phyloP scores from a whole-genome alignment of 2,113 vertebrate genomes.

The Podocnemis expansa region DNA sequence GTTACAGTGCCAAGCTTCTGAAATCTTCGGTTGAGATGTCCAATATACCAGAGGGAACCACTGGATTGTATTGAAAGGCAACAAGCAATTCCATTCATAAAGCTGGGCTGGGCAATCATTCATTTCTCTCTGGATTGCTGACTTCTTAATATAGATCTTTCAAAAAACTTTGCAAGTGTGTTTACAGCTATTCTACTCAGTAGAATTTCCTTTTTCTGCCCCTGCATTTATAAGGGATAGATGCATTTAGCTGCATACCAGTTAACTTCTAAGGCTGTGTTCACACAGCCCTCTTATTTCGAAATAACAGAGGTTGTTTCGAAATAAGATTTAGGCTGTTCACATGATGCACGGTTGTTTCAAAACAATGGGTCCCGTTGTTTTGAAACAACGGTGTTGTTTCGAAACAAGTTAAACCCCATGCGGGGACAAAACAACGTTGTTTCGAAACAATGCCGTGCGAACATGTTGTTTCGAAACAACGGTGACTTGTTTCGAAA shows the following conservation, averaged over 20 bases:
- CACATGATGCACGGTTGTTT: no score
- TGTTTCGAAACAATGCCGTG: no score
- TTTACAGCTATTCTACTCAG: slow-evolving; percentile 40
- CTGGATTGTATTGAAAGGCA: not conserved
- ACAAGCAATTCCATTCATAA: slow-evolving; percentile 16
- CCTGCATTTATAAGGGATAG: slow-evolving; percentile 33
- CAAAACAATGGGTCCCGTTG: no score
- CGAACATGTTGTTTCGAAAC: no score
- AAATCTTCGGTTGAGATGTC: not conserved
- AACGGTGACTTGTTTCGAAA: no score
- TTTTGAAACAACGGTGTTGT: no score
- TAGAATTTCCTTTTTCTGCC: slow-evolving; percentile 37
- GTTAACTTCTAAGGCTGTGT: slow-evolving; percentile 44
- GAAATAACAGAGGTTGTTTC: no score
- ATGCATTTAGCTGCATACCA: slow-evolving; percentile 57
- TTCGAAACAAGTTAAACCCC: no score
- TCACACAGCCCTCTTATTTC: no score
- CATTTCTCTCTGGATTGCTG: slow-evolving; percentile 37
- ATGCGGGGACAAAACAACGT: no score
- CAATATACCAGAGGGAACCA: not conserved
- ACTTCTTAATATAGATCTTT: slow-evolving; percentile 16
- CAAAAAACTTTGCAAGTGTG: slow-evolving; percentile 56
- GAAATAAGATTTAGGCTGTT: no score
- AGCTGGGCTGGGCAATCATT: slow-evolving; percentile 7
- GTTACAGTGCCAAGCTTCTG: not conserved